Evolutionary conservation across 2,888 invertebrate species (phyloP).

Genomic region (Andrena haemorrhoa): DNA sequence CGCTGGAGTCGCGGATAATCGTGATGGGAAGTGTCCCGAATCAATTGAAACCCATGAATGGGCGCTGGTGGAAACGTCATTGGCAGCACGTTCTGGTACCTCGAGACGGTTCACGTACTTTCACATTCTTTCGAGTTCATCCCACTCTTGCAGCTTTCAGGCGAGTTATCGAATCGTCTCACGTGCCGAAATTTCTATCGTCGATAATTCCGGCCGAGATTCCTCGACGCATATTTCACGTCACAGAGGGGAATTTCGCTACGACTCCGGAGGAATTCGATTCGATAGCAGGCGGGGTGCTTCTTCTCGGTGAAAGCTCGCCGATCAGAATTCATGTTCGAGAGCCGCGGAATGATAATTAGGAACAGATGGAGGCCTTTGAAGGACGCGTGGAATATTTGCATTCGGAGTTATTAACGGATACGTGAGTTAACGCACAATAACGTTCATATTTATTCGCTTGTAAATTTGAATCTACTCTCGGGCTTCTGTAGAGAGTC

Average conservation of each 20-base stretch:
- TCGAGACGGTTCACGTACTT: constrained; percentile 68
- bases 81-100: not conserved
- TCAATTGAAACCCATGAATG: not conserved
- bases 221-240: not conserved
- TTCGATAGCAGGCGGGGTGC: not conserved
- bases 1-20: not conserved
- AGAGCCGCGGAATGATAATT: not conserved
- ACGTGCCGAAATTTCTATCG: constrained; percentile 37
- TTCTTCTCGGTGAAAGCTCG: constrained; percentile 19
- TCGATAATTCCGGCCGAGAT: not conserved
- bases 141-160: constrained; percentile 29
- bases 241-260: not conserved
- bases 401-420: not conserved
- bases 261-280: not conserved
- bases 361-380: not conserved
- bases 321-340: not conserved
- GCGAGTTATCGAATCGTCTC: constrained; percentile 23
- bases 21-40: too few species aligned
- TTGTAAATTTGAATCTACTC: too few species aligned
- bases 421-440: not conserved
- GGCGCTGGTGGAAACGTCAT: not conserved
- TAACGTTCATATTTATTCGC: too few species aligned
- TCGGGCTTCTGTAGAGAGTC: too few species aligned
- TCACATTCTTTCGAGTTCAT: constrained; percentile 76
- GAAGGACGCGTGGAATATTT: not conserved